Evolutionary conservation across 2,797 vertebrate genomes (phyloP).

Genomic region (Pampus argenteus): DNA sequence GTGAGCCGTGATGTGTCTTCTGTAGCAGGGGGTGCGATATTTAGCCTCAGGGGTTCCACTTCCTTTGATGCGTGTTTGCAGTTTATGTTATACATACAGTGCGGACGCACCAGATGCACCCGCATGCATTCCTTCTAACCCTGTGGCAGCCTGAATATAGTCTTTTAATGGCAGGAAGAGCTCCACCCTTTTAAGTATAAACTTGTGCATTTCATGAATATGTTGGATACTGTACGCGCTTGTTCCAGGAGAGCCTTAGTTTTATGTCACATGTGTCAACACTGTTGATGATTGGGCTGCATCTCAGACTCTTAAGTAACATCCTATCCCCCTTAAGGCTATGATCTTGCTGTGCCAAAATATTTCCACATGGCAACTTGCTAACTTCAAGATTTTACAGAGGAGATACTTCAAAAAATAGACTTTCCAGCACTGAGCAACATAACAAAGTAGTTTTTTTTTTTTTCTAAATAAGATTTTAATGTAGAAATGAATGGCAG

Average conservation of each 20-base stretch:
- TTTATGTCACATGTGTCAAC: conserved; percentile 30
- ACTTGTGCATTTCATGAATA: conserved; percentile 59
- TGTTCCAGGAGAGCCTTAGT: conserved; percentile 35
- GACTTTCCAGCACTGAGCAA: neutral
- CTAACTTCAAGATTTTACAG: neutral
- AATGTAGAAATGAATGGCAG: conserved; percentile 2
- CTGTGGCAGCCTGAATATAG: conserved; percentile 63
- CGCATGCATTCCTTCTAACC: conserved; percentile 68
- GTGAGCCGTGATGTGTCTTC: conserved; percentile 33
- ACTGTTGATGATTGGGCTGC: conserved; percentile 15
- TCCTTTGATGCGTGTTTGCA: conserved; percentile 68
- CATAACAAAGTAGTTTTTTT: neutral
- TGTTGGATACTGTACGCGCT: conserved; percentile 41
- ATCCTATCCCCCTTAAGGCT: conserved; percentile 2
- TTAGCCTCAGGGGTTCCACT: conserved; percentile 39
- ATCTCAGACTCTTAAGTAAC: conserved; percentile 4
- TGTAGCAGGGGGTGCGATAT: conserved; percentile 32
- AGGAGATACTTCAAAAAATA: neutral
- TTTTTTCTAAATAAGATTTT: neutral
- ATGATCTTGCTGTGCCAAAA: conserved; percentile 17
- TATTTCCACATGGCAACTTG: conserved; percentile 17
- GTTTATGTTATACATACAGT: conserved; percentile 63
- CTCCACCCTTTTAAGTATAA: conserved; percentile 67
- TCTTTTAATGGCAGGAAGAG: conserved; percentile 65
- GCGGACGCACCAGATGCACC: conserved; percentile 53